Evolutionary conservation across 2,797 vertebrate genomes (phyloP).

Genomic region (Antrozous pallidus): DNA sequence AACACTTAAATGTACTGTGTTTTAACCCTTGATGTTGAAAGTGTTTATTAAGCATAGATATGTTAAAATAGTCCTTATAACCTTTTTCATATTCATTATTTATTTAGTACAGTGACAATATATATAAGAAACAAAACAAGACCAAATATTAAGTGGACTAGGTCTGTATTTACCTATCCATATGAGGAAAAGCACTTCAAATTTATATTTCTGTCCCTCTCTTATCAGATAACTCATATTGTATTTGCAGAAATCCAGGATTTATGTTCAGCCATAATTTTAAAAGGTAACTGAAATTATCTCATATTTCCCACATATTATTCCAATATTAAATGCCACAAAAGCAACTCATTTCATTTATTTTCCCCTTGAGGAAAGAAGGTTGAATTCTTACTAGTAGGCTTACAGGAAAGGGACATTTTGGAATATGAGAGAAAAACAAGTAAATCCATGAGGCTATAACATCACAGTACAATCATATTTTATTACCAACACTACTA

Average conservation of each 20-base stretch:
- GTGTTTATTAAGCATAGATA: neutral
- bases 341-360: neutral
- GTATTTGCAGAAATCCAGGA: neutral
- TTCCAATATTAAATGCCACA: neutral
- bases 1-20: neutral
- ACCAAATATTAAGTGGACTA: neutral
- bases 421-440: neutral
- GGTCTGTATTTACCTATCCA: neutral
- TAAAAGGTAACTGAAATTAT: neutral
- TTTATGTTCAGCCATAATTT: conserved; percentile 14
- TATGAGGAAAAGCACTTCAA: neutral
- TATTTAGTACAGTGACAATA: neutral
- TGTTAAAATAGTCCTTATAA: neutral
- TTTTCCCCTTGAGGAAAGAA: neutral
- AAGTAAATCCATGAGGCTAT: neutral
- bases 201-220: neutral
- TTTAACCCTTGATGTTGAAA: neutral
- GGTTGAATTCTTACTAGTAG: neutral
- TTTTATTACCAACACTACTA: neutral
- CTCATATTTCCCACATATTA: neutral
- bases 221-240: neutral
- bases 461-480: neutral
- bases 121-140: neutral
- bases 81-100: neutral
- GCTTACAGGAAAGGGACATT: neutral